phyloP scores from a whole-genome alignment of 2,113 vertebrate species.

The Bungarus multicinctus region DNA sequence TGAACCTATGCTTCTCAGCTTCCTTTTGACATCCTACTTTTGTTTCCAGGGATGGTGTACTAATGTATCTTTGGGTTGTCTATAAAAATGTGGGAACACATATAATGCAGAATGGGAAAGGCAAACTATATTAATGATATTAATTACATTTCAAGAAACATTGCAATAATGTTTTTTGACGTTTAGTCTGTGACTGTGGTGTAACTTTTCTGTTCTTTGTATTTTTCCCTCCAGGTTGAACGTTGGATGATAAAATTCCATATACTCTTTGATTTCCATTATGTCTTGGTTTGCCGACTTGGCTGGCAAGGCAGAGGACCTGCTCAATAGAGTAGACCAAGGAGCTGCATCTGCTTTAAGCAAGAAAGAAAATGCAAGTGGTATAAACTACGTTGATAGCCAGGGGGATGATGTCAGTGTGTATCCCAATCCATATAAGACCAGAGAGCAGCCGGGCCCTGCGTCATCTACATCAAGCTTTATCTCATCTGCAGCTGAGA shows the following conservation, averaged over 20 bases:
- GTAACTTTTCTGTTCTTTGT: background rate
- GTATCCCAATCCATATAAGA: constrained; percentile 56
- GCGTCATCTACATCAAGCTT: constrained; percentile 66
- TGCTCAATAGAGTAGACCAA: constrained; percentile 94
- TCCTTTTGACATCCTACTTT: background rate
- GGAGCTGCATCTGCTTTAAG: constrained; percentile 90
- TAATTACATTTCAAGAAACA: background rate
- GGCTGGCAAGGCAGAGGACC: constrained; percentile 92
- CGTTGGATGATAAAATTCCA: constrained; percentile 2
- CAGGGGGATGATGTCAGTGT: constrained; percentile 53
- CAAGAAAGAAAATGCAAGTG: constrained; percentile 64
- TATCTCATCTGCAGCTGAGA: constrained; percentile 87
- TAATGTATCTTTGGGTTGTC: background rate
- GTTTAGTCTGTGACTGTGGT: constrained; percentile 19
- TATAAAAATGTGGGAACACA: background rate
- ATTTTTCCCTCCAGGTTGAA: constrained; percentile 36
- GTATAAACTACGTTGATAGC: constrained; percentile 47
- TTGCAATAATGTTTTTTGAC: background rate
- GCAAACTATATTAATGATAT: background rate
- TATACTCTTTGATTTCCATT: constrained; percentile 41
- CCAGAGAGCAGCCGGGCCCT: constrained; percentile 63
- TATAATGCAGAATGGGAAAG: background rate
- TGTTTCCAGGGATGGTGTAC: background rate
- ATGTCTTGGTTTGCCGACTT: constrained; percentile 97
- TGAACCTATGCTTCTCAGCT: background rate